These are phyloP conservation scores for Acinonyx jubatus DNA, from an alignment of 2,113 vertebrate species.

Conservation along the genomic window DNA sequence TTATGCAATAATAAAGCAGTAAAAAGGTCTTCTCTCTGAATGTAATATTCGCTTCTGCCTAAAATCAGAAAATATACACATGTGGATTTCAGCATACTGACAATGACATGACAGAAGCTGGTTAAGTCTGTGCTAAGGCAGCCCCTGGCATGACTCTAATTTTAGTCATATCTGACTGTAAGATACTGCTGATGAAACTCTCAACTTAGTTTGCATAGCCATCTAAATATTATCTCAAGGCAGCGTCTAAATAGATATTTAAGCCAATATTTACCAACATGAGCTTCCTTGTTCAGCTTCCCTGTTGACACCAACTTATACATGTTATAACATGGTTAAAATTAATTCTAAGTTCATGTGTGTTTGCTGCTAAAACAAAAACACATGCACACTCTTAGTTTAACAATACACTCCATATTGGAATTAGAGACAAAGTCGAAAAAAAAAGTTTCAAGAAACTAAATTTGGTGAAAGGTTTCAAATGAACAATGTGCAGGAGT, in stretches of 20 bases:
- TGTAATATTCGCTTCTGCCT: constrained; percentile 52
- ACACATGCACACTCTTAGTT: neutral
- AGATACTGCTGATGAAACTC: constrained; percentile 44
- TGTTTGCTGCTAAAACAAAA: neutral
- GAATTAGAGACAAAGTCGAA: neutral
- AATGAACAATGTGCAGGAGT: neutral
- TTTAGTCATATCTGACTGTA: constrained; percentile 50
- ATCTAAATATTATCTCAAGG: constrained; percentile 44
- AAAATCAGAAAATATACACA: constrained; percentile 67
- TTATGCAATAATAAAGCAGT: constrained; percentile 63
- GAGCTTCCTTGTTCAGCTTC: neutral
- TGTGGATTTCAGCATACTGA: constrained; percentile 58
- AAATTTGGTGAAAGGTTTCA: neutral
- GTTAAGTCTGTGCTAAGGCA: constrained; percentile 33
- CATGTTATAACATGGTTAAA: neutral
- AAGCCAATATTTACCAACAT: neutral
- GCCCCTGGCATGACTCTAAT: constrained; percentile 51
- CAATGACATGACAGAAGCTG: constrained; percentile 38
- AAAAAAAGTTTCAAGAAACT: neutral
- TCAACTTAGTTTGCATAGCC: constrained; percentile 31
- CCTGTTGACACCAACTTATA: neutral
- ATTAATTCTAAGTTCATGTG: neutral
- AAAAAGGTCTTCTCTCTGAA: constrained; percentile 35
- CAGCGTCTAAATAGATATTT: constrained; percentile 23
- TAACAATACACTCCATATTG: neutral